Base-by-base conservation (phyloP, 2,113 vertebrate genomes). In the Cyanistes caeruleus region DNA sequence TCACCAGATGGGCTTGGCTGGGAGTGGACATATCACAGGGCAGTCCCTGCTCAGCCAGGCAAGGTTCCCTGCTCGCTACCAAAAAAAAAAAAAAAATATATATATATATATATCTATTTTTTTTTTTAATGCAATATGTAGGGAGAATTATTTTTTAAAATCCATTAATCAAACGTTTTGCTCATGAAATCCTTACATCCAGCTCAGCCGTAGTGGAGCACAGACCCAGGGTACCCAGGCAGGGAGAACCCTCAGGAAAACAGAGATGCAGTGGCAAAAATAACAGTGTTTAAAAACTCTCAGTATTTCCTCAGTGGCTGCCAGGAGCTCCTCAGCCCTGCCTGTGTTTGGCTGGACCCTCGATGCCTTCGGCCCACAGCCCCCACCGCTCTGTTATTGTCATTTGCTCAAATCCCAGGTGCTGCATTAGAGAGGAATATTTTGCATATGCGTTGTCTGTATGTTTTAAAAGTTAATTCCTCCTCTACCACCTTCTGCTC, bases 401-500 rank as follows among this genome's bases (percentile, higher is more conserved):
- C 84, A 23, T 97, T 95, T 93, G 43, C 68, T 63, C 43, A 35
- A 53, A 77, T 83, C 79, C 80, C 89, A 87, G 69, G 44, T 8
- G 4, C 58, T 74, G n/a, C 75, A 25, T 48, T 35, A 39, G 23
- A 43, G 64, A 84, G 14, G 31, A 73, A 51, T 83, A 75, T 52
- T 92, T 87, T 72, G 44, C 10, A 2, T 31, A 46, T 4, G 2
- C 0, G 0, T 15, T 31, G 17, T 52, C 51, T 48, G 24, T 76
- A 41, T 92, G 78, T 74, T 95, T 94, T 87, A 76, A 43, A 93
- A 84, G 75, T 94, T 92, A 89, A 93, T 70, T 86, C 81, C 75
- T 78, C 53, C 84, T 84, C 75, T 65, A 1, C 83, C 80, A 89
- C 60, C 87, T 97, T 84, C 95, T 89, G 86, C 86, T 95, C 18